Evolutionary conservation across 2,888 invertebrate genomes (phyloP).

Genomic region (Spilarctia lutea): DNA sequence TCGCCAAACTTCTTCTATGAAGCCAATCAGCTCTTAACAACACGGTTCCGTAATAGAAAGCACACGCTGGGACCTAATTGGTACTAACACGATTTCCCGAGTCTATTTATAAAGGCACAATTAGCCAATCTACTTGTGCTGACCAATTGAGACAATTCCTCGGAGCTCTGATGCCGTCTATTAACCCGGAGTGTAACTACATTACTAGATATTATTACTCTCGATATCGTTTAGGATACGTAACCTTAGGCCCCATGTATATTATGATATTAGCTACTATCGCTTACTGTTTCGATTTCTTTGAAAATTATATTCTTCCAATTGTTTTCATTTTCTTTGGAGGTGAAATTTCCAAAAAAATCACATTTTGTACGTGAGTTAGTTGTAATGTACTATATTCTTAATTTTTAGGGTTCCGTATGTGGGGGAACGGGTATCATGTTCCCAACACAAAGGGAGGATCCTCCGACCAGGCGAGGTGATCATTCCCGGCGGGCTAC

Average conservation of each 20-base stretch:
- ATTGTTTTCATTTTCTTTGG: too few relatives aligned
- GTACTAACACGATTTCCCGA: slow-evolving; percentile 53
- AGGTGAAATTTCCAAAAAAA: too few relatives aligned
- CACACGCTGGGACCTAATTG: slow-evolving; percentile 40
- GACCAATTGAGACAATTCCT: slow-evolving; percentile 70
- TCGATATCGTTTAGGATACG: neutral
- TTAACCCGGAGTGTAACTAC: slow-evolving; percentile 6
- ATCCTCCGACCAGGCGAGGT: too few relatives aligned
- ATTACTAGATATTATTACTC: neutral
- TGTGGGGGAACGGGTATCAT: too few relatives aligned
- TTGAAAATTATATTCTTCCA: neutral
- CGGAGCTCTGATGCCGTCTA: neutral
- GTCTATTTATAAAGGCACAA: slow-evolving; percentile 76
- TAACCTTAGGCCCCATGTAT: neutral
- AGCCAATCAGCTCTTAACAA: neutral
- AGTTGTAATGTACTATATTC: too few relatives aligned
- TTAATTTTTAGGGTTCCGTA: too few relatives aligned
- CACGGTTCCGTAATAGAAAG: slow-evolving; percentile 31
- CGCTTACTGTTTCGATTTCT: neutral
- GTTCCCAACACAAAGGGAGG: too few relatives aligned
- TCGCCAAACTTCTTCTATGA: neutral
- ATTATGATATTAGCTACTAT: neutral
- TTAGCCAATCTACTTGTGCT: slow-evolving; percentile 68
- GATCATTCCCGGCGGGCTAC: too few relatives aligned
- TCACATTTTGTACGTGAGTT: too few relatives aligned